A percentile compares a stretch with the other conserved stretches of the same genome.
These are phyloP conservation scores for Temnopleurus reevesii DNA, from an alignment of 53 echinoderm and acorn worm species.

Conservation along the genomic window DNA sequence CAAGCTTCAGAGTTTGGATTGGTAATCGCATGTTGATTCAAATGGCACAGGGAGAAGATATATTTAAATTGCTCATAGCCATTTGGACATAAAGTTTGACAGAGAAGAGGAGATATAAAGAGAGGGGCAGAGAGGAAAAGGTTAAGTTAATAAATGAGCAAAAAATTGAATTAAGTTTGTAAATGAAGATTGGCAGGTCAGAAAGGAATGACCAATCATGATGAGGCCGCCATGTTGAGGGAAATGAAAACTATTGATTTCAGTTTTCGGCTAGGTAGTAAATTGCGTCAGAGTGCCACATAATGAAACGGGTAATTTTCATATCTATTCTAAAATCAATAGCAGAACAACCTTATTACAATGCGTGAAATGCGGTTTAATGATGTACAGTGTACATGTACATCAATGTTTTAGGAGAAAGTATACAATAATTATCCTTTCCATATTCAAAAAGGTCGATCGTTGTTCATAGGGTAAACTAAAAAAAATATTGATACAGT, in stretches of 20 bases:
- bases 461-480: no score
- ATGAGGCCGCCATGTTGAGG: not conserved
- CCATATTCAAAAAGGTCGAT: no score
- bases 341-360: not conserved
- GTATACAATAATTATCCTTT: no score
- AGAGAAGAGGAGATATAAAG: not conserved
- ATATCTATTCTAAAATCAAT: slow-evolving; percentile 26
- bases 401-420: no score
- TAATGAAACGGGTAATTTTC: slow-evolving; percentile 44
- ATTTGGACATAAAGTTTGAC: no score
- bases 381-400: no score
- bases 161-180: slow-evolving; percentile 25
- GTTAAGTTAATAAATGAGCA: not conserved
- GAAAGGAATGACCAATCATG: not conserved
- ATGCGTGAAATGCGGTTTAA: not conserved
- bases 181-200: slow-evolving; percentile 41
- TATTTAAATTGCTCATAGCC: not conserved
- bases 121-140: not conserved
- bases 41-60: not conserved
- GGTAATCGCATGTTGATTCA: slow-evolving; percentile 45
- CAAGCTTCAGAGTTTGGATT: not conserved
- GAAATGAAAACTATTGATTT: slow-evolving; percentile 12
- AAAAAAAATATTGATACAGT: no score
- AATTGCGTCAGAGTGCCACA: not conserved
- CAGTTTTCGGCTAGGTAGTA: slow-evolving; percentile 1